Evolutionary conservation across 2,888 invertebrate genomes (phyloP).

Genomic region (Heteromyza rotundicornis): DNA sequence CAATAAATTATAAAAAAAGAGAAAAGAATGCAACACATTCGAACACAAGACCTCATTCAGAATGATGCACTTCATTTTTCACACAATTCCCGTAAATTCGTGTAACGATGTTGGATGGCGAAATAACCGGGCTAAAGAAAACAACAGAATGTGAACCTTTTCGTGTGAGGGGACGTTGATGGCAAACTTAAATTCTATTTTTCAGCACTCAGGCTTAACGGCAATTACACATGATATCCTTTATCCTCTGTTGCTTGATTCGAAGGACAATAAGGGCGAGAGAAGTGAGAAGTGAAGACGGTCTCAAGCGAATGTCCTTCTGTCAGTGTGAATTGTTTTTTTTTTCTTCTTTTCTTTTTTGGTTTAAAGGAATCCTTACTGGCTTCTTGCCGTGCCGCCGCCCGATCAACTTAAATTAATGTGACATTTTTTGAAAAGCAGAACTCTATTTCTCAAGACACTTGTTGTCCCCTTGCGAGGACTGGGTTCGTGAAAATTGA

Average conservation of each 20-base stretch:
- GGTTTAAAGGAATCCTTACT: neutral
- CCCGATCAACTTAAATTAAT: slow-evolving; percentile 14
- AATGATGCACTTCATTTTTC: neutral
- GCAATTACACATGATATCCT: too few relatives aligned
- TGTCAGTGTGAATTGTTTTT: neutral
- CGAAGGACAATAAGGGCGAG: too few relatives aligned
- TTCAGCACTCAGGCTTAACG: too few relatives aligned
- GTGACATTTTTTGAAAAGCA: neutral
- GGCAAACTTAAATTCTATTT: too few relatives aligned
- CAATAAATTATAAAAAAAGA: slow-evolving; percentile 18
- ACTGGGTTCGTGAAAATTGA: too few relatives aligned
- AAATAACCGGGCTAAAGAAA: neutral
- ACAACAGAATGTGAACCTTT: neutral
- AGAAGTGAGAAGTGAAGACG: too few relatives aligned
- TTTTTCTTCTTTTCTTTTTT: neutral
- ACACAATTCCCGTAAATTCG: neutral
- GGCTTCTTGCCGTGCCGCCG: slow-evolving; percentile 7
- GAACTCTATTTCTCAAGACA: neutral
- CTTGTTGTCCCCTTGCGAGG: too few relatives aligned
- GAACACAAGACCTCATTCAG: neutral
- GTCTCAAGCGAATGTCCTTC: too few relatives aligned
- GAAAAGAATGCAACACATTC: neutral
- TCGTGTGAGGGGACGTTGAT: too few relatives aligned
- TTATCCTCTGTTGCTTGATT: too few relatives aligned
- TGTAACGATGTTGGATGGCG: too few relatives aligned